Evolutionary conservation across 2,113 vertebrate species (phyloP).

Genomic region (Rostratula benghalensis): DNA sequence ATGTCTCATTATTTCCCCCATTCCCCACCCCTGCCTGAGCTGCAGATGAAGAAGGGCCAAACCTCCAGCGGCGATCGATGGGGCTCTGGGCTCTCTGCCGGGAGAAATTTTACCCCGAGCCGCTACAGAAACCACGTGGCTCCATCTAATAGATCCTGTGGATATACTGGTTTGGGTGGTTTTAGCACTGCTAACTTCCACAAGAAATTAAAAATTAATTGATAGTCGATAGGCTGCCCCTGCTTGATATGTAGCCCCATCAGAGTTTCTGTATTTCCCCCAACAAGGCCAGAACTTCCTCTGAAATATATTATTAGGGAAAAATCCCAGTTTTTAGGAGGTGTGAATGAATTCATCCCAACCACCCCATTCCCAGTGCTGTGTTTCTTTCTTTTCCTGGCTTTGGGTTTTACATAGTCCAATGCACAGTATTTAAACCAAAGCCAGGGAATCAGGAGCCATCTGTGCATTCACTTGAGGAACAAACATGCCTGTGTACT

Average conservation of each 20-base stretch:
- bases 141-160: accelerated
- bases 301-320: background rate
- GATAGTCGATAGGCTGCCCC: background rate
- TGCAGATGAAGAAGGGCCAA: background rate
- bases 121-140: accelerated
- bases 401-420: background rate
- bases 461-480: background rate
- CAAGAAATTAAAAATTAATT: background rate
- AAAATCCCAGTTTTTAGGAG: background rate
- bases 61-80: background rate
- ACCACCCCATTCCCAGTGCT: accelerated
- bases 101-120: background rate
- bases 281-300: background rate
- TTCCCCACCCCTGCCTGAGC: accelerated
- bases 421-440: background rate
- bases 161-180: background rate
- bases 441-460: background rate
- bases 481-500: background rate
- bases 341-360: background rate
- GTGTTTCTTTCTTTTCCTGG: background rate
- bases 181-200: background rate
- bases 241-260: background rate
- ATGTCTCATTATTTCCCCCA: accelerated
- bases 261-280: background rate
- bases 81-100: background rate